phyloP scores from a whole-genome alignment of 2,888 invertebrate species.

The Ariolimax columbianus region DNA sequence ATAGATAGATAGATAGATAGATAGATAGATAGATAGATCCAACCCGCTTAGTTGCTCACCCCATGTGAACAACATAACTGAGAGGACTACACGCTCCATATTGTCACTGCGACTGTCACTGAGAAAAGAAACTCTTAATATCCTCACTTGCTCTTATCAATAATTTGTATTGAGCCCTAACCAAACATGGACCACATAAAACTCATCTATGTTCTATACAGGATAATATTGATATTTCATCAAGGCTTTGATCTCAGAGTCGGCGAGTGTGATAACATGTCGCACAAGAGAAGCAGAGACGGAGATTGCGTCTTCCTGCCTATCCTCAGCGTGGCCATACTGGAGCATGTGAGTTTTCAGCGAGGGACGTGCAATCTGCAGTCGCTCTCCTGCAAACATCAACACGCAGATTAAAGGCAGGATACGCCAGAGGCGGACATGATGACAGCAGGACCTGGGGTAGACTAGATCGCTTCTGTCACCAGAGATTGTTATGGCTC shows the following conservation, averaged over 20 bases:
- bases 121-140: not conserved
- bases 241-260: slow-evolving; percentile 15
- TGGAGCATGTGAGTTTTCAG: slow-evolving; percentile 27
- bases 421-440: slow-evolving; percentile 15
- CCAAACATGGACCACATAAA: slow-evolving; percentile 8
- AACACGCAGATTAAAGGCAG: slow-evolving; percentile 34
- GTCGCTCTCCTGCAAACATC: slow-evolving; percentile 33
- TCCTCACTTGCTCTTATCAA: not conserved
- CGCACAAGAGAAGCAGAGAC: slow-evolving; percentile 35
- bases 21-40: not conserved
- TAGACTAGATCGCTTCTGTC: slow-evolving; percentile 49
- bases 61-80: too few relatives aligned
- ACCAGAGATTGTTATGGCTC: slow-evolving; percentile 49
- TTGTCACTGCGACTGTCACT: not conserved
- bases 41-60: too few relatives aligned
- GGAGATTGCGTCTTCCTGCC: slow-evolving; percentile 30
- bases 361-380: slow-evolving; percentile 31
- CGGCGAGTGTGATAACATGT: slow-evolving; percentile 39
- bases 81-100: not conserved
- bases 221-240: slow-evolving; percentile 39
- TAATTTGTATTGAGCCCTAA: not conserved
- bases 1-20: not conserved
- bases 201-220: not conserved
- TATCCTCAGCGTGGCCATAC: slow-evolving; percentile 17
- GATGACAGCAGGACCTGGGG: slow-evolving; percentile 28